phyloP scores from a whole-genome alignment of 2,113 vertebrate genomes.

The Progne subis region DNA sequence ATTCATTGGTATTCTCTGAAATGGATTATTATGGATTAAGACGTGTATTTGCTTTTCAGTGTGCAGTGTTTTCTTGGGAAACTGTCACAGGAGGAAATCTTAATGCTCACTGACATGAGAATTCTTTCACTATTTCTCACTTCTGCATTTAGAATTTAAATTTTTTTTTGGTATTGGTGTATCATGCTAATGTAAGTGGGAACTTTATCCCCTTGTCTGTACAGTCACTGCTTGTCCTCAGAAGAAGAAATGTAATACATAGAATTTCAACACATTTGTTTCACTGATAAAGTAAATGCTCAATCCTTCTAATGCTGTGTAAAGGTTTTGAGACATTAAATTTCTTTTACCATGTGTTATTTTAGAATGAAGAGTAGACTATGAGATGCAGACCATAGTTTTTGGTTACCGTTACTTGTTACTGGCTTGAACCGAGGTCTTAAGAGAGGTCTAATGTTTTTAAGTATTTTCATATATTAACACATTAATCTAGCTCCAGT shows the following conservation, averaged over 20 bases:
- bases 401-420: neutral
- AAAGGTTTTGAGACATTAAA: neutral
- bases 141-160: constrained; percentile 26
- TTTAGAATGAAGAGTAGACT: neutral
- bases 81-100: neutral
- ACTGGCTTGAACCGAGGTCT: neutral
- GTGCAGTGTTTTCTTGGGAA: constrained; percentile 34
- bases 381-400: neutral
- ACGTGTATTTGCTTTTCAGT: constrained; percentile 21
- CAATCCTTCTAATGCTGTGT: neutral
- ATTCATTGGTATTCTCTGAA: neutral
- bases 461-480: neutral
- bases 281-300: neutral
- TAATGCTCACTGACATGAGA: neutral
- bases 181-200: neutral
- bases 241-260: neutral
- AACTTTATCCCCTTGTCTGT: neutral
- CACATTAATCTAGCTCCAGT: neutral
- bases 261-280: neutral
- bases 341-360: neutral
- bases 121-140: constrained; percentile 34
- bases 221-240: neutral
- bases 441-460: neutral
- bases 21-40: constrained; percentile 30
- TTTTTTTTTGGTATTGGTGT: neutral